Percentiles rank a stretch among this genome's conserved stretches.
These are phyloP conservation scores for Scaptomyza pallida DNA, from an alignment of 1,140 invertebrate species.

Conservation along the genomic window DNA sequence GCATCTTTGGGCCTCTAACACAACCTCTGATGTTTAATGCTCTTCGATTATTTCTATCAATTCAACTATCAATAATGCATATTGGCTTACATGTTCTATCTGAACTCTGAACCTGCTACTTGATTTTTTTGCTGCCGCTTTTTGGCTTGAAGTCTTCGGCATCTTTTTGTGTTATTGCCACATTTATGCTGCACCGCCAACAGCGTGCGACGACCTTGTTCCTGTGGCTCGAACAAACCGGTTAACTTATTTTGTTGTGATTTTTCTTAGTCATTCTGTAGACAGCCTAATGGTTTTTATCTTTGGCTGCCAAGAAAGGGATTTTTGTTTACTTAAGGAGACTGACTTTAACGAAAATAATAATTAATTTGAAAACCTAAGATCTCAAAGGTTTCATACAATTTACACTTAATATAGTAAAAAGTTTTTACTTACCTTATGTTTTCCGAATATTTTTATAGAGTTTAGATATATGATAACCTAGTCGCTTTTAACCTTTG, in stretches of 20 bases:
- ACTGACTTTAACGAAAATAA: no score
- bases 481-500: no score
- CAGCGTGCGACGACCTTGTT: conserved; percentile 51
- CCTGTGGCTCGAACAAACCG: conserved; percentile 74
- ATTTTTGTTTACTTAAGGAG: conserved; percentile 1
- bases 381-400: no score
- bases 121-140: conserved; percentile 43
- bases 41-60: no score
- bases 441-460: no score
- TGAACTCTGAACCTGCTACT: conserved; percentile 1
- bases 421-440: no score
- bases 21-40: no score
- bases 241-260: conserved; percentile 70
- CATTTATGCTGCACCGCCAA: conserved; percentile 34
- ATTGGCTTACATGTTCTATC: conserved; percentile 21
- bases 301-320: conserved; percentile 13
- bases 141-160: conserved; percentile 68
- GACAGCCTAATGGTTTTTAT: conserved; percentile 57
- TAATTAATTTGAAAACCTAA: no score
- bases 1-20: no score
- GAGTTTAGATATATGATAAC: no score
- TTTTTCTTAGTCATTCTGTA: conserved; percentile 78
- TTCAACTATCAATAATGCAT: no score
- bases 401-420: no score
- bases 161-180: conserved; percentile 60